A percentile compares a stretch with the other conserved stretches of the same genome.
These are phyloP conservation scores for Ramazzottius varieornatus DNA, from an alignment of 2,888 invertebrate species.

Conservation along the genomic window DNA sequence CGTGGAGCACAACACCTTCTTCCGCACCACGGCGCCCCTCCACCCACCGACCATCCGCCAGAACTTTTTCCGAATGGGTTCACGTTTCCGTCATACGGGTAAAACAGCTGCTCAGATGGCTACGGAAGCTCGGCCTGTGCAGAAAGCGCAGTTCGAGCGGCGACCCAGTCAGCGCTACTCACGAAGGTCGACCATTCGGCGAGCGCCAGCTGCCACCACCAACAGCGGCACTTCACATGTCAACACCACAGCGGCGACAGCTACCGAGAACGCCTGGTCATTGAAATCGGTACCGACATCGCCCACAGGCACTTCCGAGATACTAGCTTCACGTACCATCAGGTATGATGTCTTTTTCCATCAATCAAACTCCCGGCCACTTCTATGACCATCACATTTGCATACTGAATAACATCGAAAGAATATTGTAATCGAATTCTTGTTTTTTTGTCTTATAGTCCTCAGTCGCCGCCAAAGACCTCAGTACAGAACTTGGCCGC, in stretches of 20 bases:
- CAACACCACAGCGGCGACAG: background rate
- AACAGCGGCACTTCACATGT: background rate
- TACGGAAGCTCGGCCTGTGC: constrained; percentile 56
- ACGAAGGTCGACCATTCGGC: constrained; percentile 28
- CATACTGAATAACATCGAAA: too few species aligned
- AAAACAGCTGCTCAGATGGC: constrained; percentile 94
- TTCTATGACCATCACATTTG: too few species aligned
- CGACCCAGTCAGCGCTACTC: constrained; percentile 88
- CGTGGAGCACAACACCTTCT: constrained; percentile 96
- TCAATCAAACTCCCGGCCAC: too few species aligned
- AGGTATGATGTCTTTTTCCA: too few species aligned
- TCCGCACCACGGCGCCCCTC: constrained; percentile 40
- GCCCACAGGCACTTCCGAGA: background rate
- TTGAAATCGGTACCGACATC: too few species aligned
- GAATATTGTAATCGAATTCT: too few species aligned
- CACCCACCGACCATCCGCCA: constrained; percentile 55
- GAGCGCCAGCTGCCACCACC: background rate
- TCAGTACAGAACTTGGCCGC: too few species aligned
- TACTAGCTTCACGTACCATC: background rate
- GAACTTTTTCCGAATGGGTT: constrained; percentile 94
- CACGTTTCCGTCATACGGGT: constrained; percentile 73
- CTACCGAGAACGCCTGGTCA: background rate
- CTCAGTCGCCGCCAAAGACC: background rate
- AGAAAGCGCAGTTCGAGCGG: constrained; percentile 83
- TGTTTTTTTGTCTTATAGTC: too few species aligned